Evolutionary conservation across 2,888 invertebrate genomes (phyloP).

Genomic region (Lasioglossum morio): DNA sequence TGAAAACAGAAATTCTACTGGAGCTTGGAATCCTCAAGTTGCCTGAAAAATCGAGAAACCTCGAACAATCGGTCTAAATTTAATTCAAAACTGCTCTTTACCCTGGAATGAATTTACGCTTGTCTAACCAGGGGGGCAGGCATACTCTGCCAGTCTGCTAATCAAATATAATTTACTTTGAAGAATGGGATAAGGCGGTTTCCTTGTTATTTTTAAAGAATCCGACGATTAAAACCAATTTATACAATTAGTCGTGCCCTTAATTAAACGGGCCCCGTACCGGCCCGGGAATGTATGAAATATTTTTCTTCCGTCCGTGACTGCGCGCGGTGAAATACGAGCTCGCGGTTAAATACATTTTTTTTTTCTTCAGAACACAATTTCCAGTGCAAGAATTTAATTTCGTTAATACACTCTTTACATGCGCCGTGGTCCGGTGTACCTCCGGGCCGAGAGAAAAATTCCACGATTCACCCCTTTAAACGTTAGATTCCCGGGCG

Average conservation of each 20-base stretch:
- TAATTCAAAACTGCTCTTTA: too few relatives aligned
- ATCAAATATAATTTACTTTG: background rate
- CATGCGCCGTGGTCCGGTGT: background rate
- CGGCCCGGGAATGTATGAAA: slow-evolving; percentile 17
- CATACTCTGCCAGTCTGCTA: background rate
- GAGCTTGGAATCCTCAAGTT: too few relatives aligned
- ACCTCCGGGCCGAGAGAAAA: slow-evolving; percentile 1
- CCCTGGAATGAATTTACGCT: background rate
- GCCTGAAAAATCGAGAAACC: too few relatives aligned
- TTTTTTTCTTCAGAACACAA: slow-evolving; percentile 32
- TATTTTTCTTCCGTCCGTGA: slow-evolving; percentile 15
- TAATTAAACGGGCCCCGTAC: slow-evolving; percentile 39
- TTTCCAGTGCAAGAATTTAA: slow-evolving; percentile 45
- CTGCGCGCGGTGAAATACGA: slow-evolving; percentile 21
- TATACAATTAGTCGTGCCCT: background rate
- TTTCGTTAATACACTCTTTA: slow-evolving; percentile 43
- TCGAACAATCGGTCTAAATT: too few relatives aligned
- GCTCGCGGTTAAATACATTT: slow-evolving; percentile 28
- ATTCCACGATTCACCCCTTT: slow-evolving; percentile 28
- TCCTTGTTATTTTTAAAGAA: background rate
- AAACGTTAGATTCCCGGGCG: slow-evolving; percentile 25
- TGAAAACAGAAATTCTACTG: too few relatives aligned
- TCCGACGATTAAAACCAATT: slow-evolving; percentile 1
- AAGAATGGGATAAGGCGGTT: background rate
- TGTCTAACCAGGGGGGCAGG: background rate